Conservation (phyloP, 2,113 vertebrate species). For the Cryptotis parvus region DNA sequence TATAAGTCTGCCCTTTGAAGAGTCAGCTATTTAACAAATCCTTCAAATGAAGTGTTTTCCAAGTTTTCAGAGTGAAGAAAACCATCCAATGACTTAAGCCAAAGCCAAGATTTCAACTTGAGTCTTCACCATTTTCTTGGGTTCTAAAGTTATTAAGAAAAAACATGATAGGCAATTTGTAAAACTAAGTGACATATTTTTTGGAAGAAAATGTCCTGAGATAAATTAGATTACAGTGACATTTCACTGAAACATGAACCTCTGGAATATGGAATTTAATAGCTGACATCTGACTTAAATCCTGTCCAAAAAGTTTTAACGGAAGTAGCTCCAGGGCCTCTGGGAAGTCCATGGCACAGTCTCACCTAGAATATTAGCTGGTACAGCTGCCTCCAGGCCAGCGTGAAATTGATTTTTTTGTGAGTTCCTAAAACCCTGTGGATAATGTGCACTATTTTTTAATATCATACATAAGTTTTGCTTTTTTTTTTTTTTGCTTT, state of each 20-base stretch:
- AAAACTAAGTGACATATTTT: conserved; percentile 62
- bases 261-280: conserved; percentile 45
- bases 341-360: not conserved
- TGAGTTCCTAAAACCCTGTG: not conserved
- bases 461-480: too few species aligned
- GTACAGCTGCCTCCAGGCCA: not conserved
- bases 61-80: conserved; percentile 64
- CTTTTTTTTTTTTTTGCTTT: too few species aligned
- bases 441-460: not conserved
- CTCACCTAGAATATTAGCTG: not conserved
- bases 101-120: conserved; percentile 57
- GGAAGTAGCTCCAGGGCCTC: not conserved
- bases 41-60: conserved; percentile 61
- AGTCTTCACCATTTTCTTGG: conserved; percentile 48
- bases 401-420: not conserved
- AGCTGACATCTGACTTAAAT: conserved; percentile 56
- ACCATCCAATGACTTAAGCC: conserved; percentile 31
- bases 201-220: conserved; percentile 40
- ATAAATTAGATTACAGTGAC: conserved; percentile 66
- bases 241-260: conserved; percentile 49
- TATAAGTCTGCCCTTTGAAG: conserved; percentile 49
- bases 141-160: conserved; percentile 56
- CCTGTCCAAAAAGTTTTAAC: conserved; percentile 25
- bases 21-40: conserved; percentile 58
- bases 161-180: conserved; percentile 70